A percentile compares a stretch with the other conserved stretches of the same genome.
These are phyloP conservation scores for Acanthoscelides obtectus DNA, from an alignment of 2,888 invertebrate species.

Conservation along the genomic window DNA sequence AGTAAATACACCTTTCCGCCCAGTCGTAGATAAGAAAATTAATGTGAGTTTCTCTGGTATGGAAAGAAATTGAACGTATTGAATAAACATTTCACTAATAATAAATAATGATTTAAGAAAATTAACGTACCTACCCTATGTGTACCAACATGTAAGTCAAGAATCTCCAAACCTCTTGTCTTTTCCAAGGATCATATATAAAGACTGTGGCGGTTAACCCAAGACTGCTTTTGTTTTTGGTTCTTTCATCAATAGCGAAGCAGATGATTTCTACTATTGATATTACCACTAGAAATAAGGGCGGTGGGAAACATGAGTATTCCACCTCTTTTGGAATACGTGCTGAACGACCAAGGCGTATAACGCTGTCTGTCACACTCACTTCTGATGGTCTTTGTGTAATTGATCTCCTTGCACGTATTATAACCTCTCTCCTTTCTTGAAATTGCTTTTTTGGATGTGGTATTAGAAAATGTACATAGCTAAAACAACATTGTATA, in stretches of 20 bases:
- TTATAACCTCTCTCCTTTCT: background rate
- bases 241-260: conserved; percentile 46
- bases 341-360: background rate
- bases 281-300: conserved; percentile 84
- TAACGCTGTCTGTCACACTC: background rate
- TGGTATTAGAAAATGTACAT: background rate
- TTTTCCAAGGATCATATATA: conserved; percentile 82
- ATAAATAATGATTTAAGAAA: conserved; percentile 2
- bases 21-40: no score
- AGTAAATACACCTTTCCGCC: no score
- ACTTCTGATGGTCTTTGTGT: background rate
- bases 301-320: conserved; percentile 75
- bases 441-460: background rate
- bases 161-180: conserved; percentile 89
- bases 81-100: no score
- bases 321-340: background rate
- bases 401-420: background rate
- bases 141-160: conserved; percentile 95
- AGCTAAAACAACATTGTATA: no score
- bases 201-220: conserved; percentile 72
- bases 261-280: conserved; percentile 79
- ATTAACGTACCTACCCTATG: conserved; percentile 60
- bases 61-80: no score
- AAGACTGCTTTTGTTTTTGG: conserved; percentile 27
- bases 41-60: no score